phyloP scores from a whole-genome alignment of 2,113 vertebrate species.

The Gobius niger region DNA sequence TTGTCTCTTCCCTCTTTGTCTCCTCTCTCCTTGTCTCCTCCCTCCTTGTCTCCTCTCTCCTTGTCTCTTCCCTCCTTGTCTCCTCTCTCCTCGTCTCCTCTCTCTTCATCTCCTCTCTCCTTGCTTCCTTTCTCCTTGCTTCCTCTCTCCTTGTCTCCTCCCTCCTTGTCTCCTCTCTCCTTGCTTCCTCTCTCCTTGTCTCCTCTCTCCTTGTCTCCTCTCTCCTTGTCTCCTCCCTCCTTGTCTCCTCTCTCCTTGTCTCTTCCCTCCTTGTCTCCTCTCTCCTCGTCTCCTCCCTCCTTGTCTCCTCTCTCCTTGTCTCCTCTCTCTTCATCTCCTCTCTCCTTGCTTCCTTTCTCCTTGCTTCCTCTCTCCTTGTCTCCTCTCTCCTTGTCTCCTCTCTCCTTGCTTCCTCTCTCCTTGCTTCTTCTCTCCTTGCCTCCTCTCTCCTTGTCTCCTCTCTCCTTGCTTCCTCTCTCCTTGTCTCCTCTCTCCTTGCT shows the following conservation, averaged over 20 bases:
- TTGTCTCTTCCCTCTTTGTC: neutral
- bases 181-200: neutral
- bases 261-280: no score
- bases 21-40: neutral
- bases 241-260: no score
- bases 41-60: neutral
- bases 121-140: neutral
- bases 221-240: no score
- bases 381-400: neutral
- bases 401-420: neutral
- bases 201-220: no score
- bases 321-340: no score
- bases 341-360: neutral
- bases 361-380: no score
- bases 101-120: neutral
- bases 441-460: neutral
- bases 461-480: neutral
- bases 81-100: no score
- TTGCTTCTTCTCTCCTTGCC: neutral
- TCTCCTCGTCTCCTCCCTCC: no score
- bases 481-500: neutral
- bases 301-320: no score
- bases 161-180: neutral
- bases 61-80: neutral
- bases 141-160: conserved; percentile 2